phyloP scores from a whole-genome alignment of 1,140 invertebrate species.

The Caenorhabditis elegans region WBcel235 BX284606.5:6117001-6117500 shows the following conservation, averaged over 20 bases:
- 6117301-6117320: neutral
- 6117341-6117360: neutral
- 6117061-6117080: too few species aligned
- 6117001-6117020: too few species aligned
- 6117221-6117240: neutral
- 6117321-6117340: neutral
- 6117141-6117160: neutral
- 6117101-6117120: too few species aligned
- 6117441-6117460: neutral
- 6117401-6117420: slow-evolving; percentile 4
- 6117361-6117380: slow-evolving; percentile 19
- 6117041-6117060: too few species aligned
- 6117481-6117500: slow-evolving; percentile 17
- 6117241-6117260: neutral
- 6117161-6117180: neutral
- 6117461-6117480: neutral
- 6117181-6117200: slow-evolving; percentile 6
- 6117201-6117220: neutral
- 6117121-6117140: slow-evolving; percentile 24
- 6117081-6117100: too few species aligned
- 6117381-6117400: neutral
- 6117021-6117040: too few species aligned
- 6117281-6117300: neutral
- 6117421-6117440: slow-evolving; percentile 9
- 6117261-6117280: slow-evolving; percentile 1